These are phyloP conservation scores for Ptycholaimellus sp. DNA, from an alignment of 2,888 invertebrate species.

Conservation along the genomic window DNA sequence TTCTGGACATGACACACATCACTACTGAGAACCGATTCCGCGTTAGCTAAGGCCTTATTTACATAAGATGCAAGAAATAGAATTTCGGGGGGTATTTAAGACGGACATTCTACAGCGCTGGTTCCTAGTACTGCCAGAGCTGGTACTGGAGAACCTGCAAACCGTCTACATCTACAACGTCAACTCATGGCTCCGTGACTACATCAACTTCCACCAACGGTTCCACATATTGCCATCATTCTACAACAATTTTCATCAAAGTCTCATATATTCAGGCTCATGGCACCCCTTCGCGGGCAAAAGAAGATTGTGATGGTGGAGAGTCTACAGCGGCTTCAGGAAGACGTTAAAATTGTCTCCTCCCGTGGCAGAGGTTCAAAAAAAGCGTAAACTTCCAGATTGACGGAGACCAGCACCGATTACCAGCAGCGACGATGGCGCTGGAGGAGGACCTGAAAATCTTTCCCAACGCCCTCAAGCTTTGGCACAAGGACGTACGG, in stretches of 20 bases:
- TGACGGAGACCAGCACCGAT: conserved; percentile 69
- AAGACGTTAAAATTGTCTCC: too few species aligned
- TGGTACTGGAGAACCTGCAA: conserved; percentile 69
- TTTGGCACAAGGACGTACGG: conserved; percentile 90
- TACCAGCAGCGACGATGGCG: conserved; percentile 77
- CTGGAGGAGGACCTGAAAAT: conserved; percentile 84
- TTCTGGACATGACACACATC: conserved; percentile 92
- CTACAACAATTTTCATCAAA: too few species aligned
- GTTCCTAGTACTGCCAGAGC: conserved; percentile 77
- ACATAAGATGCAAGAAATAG: neutral
- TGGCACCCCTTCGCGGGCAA: too few species aligned
- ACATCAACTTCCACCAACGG: conserved; percentile 81
- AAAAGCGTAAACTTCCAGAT: too few species aligned
- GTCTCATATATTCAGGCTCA: too few species aligned
- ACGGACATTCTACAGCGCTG: conserved; percentile 88
- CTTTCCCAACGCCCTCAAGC: conserved; percentile 71
- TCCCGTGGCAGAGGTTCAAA: too few species aligned
- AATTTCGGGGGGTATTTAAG: conserved; percentile 26
- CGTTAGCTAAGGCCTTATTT: conserved; percentile 22
- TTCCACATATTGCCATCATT: conserved; percentile 49
- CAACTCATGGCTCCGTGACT: conserved; percentile 88
- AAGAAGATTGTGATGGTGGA: too few species aligned
- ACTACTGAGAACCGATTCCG: conserved; percentile 79
- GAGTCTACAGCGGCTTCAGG: too few species aligned
- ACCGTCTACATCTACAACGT: conserved; percentile 87